A percentile compares a stretch with the other conserved stretches of the same genome.
These are phyloP conservation scores for Idaea aversata DNA, from an alignment of 2,888 invertebrate genomes.

Conservation along the genomic window DNA sequence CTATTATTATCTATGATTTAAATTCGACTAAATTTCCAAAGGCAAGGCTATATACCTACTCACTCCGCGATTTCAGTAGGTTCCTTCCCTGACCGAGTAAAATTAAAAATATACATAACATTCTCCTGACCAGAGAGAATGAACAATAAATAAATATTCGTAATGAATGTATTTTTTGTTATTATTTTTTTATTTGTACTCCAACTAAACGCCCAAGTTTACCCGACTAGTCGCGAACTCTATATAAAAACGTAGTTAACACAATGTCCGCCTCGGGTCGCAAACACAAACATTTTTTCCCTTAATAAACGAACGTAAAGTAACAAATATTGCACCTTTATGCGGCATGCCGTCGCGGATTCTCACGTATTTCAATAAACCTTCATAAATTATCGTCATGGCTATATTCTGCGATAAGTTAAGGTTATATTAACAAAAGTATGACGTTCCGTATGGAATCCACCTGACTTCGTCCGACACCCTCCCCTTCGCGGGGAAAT, in stretches of 20 bases:
- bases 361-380: conserved; percentile 44
- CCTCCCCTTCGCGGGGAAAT: conserved; percentile 18
- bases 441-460: conserved; percentile 48
- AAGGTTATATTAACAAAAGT: conserved; percentile 32
- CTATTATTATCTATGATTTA: too few relatives aligned
- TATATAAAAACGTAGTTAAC: not conserved
- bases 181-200: too few relatives aligned
- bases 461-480: conserved; percentile 51
- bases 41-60: too few relatives aligned
- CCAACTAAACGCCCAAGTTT: not conserved
- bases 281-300: conserved; percentile 23
- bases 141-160: too few relatives aligned
- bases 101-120: too few relatives aligned
- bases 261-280: not conserved
- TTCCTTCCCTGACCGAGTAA: too few relatives aligned
- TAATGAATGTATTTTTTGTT: too few relatives aligned
- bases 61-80: too few relatives aligned
- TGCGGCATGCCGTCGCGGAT: conserved; percentile 23
- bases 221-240: not conserved
- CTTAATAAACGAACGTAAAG: conserved; percentile 19
- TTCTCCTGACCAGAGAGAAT: too few relatives aligned
- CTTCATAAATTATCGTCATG: conserved; percentile 47
- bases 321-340: conserved; percentile 30
- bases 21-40: too few relatives aligned
- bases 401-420: conserved; percentile 32